Conservation (phyloP, 2,797 vertebrate genomes). For the Acipenser transmontanus region DNA sequence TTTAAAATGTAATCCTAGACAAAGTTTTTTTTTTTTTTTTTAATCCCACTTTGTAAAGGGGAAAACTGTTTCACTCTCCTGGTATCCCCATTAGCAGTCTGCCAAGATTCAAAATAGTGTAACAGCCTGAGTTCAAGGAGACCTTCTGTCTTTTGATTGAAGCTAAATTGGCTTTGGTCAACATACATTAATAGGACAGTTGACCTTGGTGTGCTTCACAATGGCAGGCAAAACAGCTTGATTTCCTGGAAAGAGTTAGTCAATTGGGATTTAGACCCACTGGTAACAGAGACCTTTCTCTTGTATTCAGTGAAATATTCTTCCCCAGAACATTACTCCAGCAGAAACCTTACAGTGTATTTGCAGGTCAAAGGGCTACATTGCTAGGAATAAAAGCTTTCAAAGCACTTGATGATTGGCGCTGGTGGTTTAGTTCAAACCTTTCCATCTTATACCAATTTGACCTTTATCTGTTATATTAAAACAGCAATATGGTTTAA, state of each 20-base stretch:
- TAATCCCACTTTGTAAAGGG: conserved; percentile 27
- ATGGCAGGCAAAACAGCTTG: conserved; percentile 24
- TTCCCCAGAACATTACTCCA: too few relatives aligned
- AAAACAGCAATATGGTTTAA: too few relatives aligned
- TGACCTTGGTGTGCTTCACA: conserved; percentile 6
- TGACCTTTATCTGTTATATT: too few relatives aligned
- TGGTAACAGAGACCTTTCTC: not conserved
- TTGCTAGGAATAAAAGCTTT: too few relatives aligned
- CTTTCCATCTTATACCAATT: too few relatives aligned
- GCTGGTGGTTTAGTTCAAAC: too few relatives aligned
- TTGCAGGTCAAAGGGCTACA: too few relatives aligned
- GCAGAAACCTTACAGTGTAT: too few relatives aligned
- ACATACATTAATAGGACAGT: conserved; percentile 8
- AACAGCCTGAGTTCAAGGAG: conserved; percentile 25
- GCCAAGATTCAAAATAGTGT: conserved; percentile 42
- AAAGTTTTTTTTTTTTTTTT: conserved; percentile 26
- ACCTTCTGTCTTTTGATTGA: conserved; percentile 28
- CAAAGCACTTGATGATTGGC: too few relatives aligned
- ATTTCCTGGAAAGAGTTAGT: conserved; percentile 17
- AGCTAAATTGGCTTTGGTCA: conserved; percentile 9
- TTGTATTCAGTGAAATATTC: too few relatives aligned
- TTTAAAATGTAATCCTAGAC: not conserved
- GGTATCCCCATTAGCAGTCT: conserved; percentile 40
- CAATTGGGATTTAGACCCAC: not conserved
- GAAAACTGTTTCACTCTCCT: conserved; percentile 40